These are phyloP conservation scores for Himalopsyche kuldschensis DNA, from an alignment of 2,888 invertebrate species.

Conservation along the genomic window DNA sequence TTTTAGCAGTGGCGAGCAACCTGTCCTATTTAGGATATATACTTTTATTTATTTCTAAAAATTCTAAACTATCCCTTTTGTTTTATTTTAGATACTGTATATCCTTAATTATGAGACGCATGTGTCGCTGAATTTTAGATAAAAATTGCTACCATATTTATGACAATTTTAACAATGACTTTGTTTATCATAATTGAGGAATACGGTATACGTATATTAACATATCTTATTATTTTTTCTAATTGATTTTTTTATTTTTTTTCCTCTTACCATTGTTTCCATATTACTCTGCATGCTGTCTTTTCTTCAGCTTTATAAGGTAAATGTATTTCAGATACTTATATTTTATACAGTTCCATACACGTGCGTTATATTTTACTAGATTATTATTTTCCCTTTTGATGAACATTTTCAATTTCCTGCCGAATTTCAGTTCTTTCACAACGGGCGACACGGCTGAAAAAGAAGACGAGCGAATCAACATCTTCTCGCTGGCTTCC, in stretches of 20 bases:
- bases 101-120: too few relatives aligned
- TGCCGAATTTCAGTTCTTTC: constrained; percentile 56
- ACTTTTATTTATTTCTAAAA: too few relatives aligned
- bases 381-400: too few relatives aligned
- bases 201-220: neutral
- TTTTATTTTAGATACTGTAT: too few relatives aligned
- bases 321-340: constrained; percentile 1
- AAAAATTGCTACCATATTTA: too few relatives aligned
- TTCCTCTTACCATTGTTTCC: constrained; percentile 3
- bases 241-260: constrained; percentile 25
- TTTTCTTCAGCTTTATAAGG: constrained; percentile 32
- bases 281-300: constrained; percentile 10
- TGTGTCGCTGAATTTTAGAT: too few relatives aligned
- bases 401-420: neutral
- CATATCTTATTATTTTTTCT: constrained; percentile 25
- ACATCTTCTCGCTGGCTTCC: constrained; percentile 97
- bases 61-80: too few relatives aligned
- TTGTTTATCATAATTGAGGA: too few relatives aligned
- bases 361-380: neutral
- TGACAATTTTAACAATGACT: too few relatives aligned
- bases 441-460: constrained; percentile 62
- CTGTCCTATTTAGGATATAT: too few relatives aligned
- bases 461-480: constrained; percentile 76
- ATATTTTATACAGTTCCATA: neutral
- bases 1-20: too few relatives aligned